Conservation (phyloP, 2,113 vertebrate genomes). For the Butorides virescens region DNA sequence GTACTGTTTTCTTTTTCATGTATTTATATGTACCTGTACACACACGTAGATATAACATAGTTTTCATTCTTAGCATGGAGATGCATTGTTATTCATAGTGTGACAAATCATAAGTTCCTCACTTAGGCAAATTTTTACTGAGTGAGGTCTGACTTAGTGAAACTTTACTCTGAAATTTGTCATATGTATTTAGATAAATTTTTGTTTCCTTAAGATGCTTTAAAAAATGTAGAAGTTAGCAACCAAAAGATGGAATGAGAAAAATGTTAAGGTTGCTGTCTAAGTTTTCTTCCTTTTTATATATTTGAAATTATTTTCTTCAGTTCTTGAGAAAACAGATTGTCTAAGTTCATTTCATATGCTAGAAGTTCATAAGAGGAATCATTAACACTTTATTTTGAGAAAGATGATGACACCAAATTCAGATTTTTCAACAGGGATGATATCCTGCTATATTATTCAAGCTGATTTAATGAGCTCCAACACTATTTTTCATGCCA, state of each 20-base stretch:
- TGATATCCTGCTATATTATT: background rate
- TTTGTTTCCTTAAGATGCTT: background rate
- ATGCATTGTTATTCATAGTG: background rate
- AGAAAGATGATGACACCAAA: background rate
- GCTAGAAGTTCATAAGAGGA: slow-evolving; percentile 2
- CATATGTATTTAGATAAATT: background rate
- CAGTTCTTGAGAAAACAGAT: background rate
- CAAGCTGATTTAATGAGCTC: slow-evolving; percentile 14
- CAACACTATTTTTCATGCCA: background rate
- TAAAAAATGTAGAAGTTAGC: background rate
- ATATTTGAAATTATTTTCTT: background rate
- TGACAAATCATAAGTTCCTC: background rate
- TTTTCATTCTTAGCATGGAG: background rate
- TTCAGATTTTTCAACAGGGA: background rate
- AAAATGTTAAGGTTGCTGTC: background rate
- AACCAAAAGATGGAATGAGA: background rate
- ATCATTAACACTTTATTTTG: slow-evolving; percentile 24
- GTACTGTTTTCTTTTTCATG: background rate
- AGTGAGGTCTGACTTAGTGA: background rate
- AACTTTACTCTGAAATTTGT: background rate
- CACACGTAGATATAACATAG: rapidly evolving
- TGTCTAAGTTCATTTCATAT: background rate
- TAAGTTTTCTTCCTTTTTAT: background rate
- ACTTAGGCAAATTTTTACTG: background rate
- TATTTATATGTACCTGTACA: background rate